Percentiles rank a stretch among this genome's conserved stretches.
These are phyloP conservation scores for Fistularia commersonii DNA, from an alignment of 2,797 vertebrate species.

Conservation along the genomic window DNA sequence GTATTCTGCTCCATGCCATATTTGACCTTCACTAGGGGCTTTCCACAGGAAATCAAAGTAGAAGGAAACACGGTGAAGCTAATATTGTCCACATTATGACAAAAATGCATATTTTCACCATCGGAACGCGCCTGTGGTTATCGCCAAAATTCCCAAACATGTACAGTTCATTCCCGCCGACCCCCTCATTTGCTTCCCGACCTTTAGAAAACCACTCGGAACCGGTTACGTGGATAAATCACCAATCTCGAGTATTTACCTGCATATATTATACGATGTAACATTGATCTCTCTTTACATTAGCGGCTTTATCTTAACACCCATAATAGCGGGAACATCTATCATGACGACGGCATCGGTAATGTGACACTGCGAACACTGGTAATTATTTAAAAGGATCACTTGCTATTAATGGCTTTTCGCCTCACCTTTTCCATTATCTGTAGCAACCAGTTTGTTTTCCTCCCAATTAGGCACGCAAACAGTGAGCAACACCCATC, in stretches of 20 bases:
- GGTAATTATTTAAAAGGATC: slow-evolving; percentile 69
- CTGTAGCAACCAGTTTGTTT: slow-evolving; percentile 67
- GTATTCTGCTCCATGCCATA: slow-evolving; percentile 18
- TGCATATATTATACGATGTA: slow-evolving; percentile 12
- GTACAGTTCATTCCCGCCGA: too few species aligned
- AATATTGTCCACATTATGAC: slow-evolving; percentile 28
- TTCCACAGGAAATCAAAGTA: slow-evolving; percentile 33
- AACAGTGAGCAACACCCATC: slow-evolving; percentile 60
- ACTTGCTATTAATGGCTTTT: slow-evolving; percentile 63
- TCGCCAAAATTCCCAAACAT: slow-evolving; percentile 1
- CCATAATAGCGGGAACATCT: slow-evolving; percentile 35
- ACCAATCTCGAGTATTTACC: slow-evolving; percentile 28
- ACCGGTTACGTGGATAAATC: slow-evolving; percentile 15
- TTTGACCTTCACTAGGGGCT: slow-evolving; percentile 46
- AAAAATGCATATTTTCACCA: slow-evolving; percentile 35
- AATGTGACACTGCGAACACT: slow-evolving; percentile 41
- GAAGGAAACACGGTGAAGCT: slow-evolving; percentile 27
- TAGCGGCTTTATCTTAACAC: slow-evolving; percentile 36
- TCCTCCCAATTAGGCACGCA: slow-evolving; percentile 68
- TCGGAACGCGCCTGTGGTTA: slow-evolving; percentile 13
- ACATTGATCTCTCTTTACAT: slow-evolving; percentile 39
- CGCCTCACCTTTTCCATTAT: slow-evolving; percentile 69
- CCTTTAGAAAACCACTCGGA: too few species aligned
- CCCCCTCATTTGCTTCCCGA: neutral
- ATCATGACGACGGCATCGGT: slow-evolving; percentile 32